These are phyloP conservation scores for Diogma glabrata DNA, from an alignment of 2,888 invertebrate species.

Conservation along the genomic window DNA sequence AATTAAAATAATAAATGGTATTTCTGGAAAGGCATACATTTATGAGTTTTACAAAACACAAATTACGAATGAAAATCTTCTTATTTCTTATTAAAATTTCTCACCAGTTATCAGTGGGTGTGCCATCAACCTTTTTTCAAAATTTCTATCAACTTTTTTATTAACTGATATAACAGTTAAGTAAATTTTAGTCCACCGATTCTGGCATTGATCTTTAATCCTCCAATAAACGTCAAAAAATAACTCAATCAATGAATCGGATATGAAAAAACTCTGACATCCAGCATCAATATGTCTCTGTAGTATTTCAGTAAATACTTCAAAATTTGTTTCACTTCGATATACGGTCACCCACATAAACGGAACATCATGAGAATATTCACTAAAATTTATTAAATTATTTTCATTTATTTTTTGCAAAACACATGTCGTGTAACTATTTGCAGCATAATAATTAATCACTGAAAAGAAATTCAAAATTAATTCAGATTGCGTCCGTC, in stretches of 20 bases:
- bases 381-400: too few relatives aligned
- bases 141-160: not conserved
- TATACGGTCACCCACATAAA: too few relatives aligned
- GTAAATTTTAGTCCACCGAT: not conserved
- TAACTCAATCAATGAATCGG: not conserved
- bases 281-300: not conserved
- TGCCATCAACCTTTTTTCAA: not conserved
- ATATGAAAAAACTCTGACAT: slow-evolving; percentile 1
- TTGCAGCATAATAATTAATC: too few relatives aligned
- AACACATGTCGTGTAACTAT: too few relatives aligned
- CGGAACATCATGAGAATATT: too few relatives aligned
- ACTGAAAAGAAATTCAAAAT: too few relatives aligned
- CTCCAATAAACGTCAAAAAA: not conserved
- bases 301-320: not conserved
- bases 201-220: not conserved
- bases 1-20: slow-evolving; percentile 3
- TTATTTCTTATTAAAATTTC: not conserved
- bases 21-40: too few relatives aligned
- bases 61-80: not conserved
- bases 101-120: not conserved
- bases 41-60: too few relatives aligned
- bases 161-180: not conserved
- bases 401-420: too few relatives aligned
- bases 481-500: too few relatives aligned
- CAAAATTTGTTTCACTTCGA: too few relatives aligned